phyloP scores from a whole-genome alignment of 2,797 vertebrate genomes.

The Sebastolobus altivelis region DNA sequence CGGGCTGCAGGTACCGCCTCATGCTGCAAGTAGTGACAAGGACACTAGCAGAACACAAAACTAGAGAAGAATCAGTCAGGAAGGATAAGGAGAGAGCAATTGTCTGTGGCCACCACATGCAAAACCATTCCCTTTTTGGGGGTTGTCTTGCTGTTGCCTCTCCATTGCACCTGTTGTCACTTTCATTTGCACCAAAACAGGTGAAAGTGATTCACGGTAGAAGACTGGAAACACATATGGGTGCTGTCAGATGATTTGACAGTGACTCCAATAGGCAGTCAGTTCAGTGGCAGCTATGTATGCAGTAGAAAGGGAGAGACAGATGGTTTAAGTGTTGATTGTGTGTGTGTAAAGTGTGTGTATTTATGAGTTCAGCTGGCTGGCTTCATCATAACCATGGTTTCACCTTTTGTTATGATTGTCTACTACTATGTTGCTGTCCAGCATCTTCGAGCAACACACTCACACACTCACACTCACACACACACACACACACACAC shows the following conservation, averaged over 20 bases:
- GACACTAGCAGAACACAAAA: too few relatives aligned
- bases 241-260: slow-evolving; percentile 23
- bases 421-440: slow-evolving; percentile 22
- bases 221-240: background rate
- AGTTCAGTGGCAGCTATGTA: background rate
- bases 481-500: slow-evolving; percentile 10
- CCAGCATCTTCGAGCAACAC: slow-evolving; percentile 39
- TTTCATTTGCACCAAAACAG: too few relatives aligned
- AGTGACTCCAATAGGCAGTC: background rate
- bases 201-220: too few relatives aligned
- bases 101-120: too few relatives aligned
- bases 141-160: too few relatives aligned
- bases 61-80: too few relatives aligned
- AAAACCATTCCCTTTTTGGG: too few relatives aligned
- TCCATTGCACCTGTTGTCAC: too few relatives aligned
- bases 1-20: too few relatives aligned
- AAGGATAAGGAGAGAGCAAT: too few relatives aligned
- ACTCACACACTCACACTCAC: slow-evolving; percentile 5
- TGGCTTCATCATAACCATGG: slow-evolving; percentile 50
- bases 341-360: slow-evolving; percentile 4
- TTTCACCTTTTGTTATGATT: slow-evolving; percentile 65
- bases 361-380: slow-evolving; percentile 4
- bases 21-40: too few relatives aligned
- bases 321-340: slow-evolving; percentile 9
- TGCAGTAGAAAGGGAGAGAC: background rate